Evolutionary conservation across 1,140 invertebrate genomes (phyloP).

Genomic region (Diorhabda sublineata): DNA sequence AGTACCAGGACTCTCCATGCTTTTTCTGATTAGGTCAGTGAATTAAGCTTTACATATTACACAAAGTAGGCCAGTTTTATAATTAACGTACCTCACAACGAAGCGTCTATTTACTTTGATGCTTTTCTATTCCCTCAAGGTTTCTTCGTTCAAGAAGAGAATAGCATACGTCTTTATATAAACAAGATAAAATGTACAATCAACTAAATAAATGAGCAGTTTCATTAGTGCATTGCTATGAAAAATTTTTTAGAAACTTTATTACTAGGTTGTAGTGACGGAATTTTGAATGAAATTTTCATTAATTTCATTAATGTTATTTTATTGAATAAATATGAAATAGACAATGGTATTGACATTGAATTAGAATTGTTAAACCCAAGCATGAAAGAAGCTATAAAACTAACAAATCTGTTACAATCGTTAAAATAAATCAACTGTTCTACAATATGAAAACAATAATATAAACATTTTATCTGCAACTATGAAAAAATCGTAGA

Average conservation of each 20-base stretch:
- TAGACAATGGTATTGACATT: no score
- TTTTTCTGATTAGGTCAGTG: constrained; percentile 29
- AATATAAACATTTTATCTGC: no score
- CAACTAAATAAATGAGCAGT: neutral
- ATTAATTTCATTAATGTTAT: no score
- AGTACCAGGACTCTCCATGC: constrained; percentile 1
- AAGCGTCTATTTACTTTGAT: constrained; percentile 11
- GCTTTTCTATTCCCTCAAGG: constrained; percentile 15
- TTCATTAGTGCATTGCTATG: neutral
- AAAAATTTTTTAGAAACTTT: neutral
- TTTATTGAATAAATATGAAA: no score
- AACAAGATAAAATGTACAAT: neutral
- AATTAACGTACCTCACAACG: constrained; percentile 17
- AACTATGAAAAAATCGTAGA: no score
- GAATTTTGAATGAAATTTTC: no score
- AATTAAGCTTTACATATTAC: constrained; percentile 27
- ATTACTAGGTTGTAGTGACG: no score
- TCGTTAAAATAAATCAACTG: no score
- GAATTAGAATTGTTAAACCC: no score
- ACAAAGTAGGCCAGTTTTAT: constrained; percentile 22
- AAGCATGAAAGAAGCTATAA: no score
- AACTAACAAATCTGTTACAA: no score
- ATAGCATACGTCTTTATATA: constrained; percentile 1
- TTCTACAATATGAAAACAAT: no score
- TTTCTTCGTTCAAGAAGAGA: constrained; percentile 4